Evolutionary conservation across 1,140 invertebrate species (phyloP).

Genomic region (Apocrypta bakeri): DNA sequence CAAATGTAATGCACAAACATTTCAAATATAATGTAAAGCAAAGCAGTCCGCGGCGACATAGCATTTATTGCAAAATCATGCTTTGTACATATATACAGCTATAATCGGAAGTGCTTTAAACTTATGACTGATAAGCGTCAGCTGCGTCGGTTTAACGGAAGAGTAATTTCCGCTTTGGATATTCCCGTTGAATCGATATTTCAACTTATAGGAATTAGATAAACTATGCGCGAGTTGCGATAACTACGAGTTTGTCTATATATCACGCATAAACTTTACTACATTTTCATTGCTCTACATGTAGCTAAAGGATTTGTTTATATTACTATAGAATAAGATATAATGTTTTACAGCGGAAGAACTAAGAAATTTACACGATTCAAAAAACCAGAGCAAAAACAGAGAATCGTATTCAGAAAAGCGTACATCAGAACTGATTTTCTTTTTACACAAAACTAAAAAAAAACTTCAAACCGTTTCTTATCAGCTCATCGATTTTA

Average conservation of each 20-base stretch:
- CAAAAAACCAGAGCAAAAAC: no score
- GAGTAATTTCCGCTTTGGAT: constrained; percentile 43
- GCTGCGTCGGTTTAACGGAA: constrained; percentile 23
- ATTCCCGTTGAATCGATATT: constrained; percentile 43
- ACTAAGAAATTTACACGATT: no score
- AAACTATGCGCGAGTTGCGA: background rate
- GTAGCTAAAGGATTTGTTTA: background rate
- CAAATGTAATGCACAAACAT: no score
- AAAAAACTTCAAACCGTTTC: background rate
- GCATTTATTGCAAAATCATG: constrained; percentile 24
- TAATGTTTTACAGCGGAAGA: no score
- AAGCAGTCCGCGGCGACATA: background rate
- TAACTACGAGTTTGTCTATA: background rate
- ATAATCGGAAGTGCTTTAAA: constrained; percentile 37
- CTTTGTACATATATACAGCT: background rate
- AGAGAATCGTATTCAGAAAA: no score
- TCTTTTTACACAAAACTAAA: no score
- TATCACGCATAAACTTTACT: background rate
- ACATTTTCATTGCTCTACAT: background rate
- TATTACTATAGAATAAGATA: no score
- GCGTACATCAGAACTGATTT: no score
- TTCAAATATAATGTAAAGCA: background rate
- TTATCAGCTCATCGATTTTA: background rate
- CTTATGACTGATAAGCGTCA: constrained; percentile 34
- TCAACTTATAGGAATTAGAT: background rate